Percentiles rank a stretch among this genome's conserved stretches.
These are phyloP conservation scores for Iguana delicatissima DNA, from an alignment of 2,797 vertebrate species.

Conservation along the genomic window DNA sequence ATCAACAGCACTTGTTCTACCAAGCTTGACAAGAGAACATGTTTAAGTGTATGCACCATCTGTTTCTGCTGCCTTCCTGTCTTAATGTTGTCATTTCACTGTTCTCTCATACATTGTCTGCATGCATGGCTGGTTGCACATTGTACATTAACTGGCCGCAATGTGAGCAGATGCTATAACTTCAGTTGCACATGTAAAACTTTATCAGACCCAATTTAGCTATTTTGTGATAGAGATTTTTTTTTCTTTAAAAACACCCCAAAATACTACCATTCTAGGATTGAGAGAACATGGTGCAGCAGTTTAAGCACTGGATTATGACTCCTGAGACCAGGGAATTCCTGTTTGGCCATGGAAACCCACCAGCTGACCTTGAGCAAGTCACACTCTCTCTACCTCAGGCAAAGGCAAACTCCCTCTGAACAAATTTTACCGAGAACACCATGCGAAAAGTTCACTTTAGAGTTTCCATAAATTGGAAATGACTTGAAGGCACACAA, in stretches of 20 bases:
- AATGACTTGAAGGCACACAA: too few species aligned
- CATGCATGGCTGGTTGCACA: slow-evolving; percentile 26
- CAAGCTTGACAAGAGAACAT: slow-evolving; percentile 56
- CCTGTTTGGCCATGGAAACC: too few species aligned
- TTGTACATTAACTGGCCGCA: slow-evolving; percentile 52
- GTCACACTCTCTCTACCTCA: too few species aligned
- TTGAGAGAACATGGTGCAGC: too few species aligned
- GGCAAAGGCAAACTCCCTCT: too few species aligned
- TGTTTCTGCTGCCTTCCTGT: slow-evolving; percentile 55
- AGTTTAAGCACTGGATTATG: too few species aligned
- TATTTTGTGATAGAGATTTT: slow-evolving; percentile 40
- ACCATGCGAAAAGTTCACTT: too few species aligned
- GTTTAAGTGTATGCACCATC: slow-evolving; percentile 57
- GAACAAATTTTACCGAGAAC: too few species aligned
- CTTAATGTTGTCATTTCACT: slow-evolving; percentile 37
- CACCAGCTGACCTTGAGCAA: too few species aligned
- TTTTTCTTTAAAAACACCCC: background rate
- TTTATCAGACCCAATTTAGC: slow-evolving; percentile 35
- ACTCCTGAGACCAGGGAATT: too few species aligned
- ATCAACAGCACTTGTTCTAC: slow-evolving; percentile 63
- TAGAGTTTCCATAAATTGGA: too few species aligned
- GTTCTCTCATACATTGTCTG: slow-evolving; percentile 37
- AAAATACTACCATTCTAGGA: background rate
- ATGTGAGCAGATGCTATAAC: slow-evolving; percentile 52
- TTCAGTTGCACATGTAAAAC: slow-evolving; percentile 53